phyloP scores from a whole-genome alignment of 2,888 invertebrate species.

The Bimastos eiseni region DNA sequence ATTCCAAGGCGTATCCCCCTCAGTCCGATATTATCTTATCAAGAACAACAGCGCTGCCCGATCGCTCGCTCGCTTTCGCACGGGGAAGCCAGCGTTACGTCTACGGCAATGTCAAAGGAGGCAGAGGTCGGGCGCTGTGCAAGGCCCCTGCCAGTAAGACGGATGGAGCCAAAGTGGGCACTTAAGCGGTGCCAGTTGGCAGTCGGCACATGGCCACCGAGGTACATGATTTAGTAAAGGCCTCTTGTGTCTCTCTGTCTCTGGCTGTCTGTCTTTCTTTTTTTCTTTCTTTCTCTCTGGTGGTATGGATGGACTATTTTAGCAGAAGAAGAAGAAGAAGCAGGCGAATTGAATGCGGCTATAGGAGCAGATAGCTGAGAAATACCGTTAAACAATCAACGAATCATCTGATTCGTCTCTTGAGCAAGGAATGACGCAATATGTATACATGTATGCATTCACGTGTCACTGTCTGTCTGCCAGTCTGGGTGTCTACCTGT shows the following conservation, averaged over 20 bases:
- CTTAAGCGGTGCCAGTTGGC: not conserved
- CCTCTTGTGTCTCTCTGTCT: not conserved
- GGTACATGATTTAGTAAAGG: not conserved
- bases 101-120: not conserved
- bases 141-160: not conserved
- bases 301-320: too few relatives aligned
- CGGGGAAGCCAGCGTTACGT: not conserved
- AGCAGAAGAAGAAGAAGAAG: not conserved
- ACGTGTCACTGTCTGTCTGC: too few relatives aligned
- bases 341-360: not conserved
- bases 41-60: not conserved
- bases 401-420: not conserved
- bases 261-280: too few relatives aligned
- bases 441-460: too few relatives aligned
- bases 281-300: too few relatives aligned
- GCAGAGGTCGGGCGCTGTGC: not conserved
- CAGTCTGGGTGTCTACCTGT: too few relatives aligned
- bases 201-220: constrained; percentile 6
- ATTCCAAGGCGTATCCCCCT: too few relatives aligned
- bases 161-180: constrained; percentile 6
- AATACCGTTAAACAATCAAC: not conserved
- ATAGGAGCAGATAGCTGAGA: not conserved
- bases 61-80: too few relatives aligned
- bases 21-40: not conserved
- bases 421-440: too few relatives aligned